Evolutionary conservation across 2,888 invertebrate species (phyloP).

Genomic region (Leptopilina syphax): DNA sequence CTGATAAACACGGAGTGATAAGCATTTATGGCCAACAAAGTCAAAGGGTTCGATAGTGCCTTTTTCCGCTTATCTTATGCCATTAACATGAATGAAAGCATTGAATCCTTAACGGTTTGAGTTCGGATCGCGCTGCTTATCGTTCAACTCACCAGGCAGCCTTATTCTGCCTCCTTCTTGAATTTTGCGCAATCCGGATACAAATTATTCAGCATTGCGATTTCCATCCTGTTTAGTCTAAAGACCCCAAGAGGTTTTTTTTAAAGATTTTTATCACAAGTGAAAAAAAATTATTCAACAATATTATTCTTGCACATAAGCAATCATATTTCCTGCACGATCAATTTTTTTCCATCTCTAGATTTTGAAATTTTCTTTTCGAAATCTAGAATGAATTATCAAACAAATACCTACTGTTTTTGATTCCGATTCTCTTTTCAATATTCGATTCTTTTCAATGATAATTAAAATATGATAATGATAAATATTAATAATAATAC

Average conservation of each 20-base stretch:
- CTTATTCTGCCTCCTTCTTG: constrained; percentile 34
- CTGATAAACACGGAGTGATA: constrained; percentile 54
- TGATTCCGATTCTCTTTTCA: too few relatives aligned
- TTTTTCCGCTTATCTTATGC: constrained; percentile 43
- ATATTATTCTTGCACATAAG: not conserved
- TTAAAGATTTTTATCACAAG: not conserved
- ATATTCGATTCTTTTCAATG: too few relatives aligned
- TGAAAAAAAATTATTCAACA: not conserved
- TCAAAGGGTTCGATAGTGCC: constrained; percentile 42
- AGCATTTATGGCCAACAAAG: constrained; percentile 47
- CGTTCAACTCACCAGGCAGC: constrained; percentile 33
- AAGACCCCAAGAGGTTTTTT: not conserved
- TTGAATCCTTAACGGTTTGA: constrained; percentile 44
- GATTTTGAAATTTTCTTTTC: too few relatives aligned
- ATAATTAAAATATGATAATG: too few relatives aligned
- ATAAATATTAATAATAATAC: too few relatives aligned
- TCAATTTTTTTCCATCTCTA: too few relatives aligned
- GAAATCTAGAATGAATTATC: too few relatives aligned
- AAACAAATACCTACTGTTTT: too few relatives aligned
- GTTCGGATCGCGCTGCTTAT: constrained; percentile 38
- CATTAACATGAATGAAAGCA: constrained; percentile 49
- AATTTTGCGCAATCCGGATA: constrained; percentile 34
- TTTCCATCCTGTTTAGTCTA: constrained; percentile 5
- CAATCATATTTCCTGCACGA: too few relatives aligned
- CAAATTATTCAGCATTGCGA: constrained; percentile 41